These are phyloP conservation scores for Noctuana brunneofusca DNA, from an alignment of 2,888 invertebrate genomes.

Conservation along the genomic window DNA sequence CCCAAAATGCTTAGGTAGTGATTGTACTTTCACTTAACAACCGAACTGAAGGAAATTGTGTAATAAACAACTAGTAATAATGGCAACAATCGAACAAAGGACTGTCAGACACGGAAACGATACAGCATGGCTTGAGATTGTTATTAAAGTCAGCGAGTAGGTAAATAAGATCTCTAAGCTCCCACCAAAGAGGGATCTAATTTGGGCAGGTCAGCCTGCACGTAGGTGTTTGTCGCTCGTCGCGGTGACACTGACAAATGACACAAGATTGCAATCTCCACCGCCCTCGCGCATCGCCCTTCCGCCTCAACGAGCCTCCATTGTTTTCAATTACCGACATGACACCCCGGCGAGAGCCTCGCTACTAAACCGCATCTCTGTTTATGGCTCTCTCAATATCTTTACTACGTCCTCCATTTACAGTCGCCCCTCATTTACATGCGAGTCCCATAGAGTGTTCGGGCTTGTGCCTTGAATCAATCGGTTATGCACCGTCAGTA, in stretches of 20 bases:
- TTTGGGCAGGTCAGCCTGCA: conserved; percentile 69
- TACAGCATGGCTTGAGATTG: not conserved
- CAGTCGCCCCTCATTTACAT: conserved; percentile 65
- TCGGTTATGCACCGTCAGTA: conserved; percentile 60
- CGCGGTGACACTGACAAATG: conserved; percentile 89
- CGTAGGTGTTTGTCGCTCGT: conserved; percentile 65
- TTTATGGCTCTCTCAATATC: conserved; percentile 72
- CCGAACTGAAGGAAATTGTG: no score
- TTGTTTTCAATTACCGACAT: conserved; percentile 82
- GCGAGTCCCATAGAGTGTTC: conserved; percentile 48
- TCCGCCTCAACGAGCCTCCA: conserved; percentile 73
- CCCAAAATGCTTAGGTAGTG: no score
- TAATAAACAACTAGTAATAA: no score
- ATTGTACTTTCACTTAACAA: no score
- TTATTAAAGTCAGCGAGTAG: not conserved
- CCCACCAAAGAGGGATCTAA: conserved; percentile 52
- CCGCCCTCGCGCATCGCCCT: conserved; percentile 77
- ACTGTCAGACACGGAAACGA: not conserved
- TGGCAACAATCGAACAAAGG: not conserved
- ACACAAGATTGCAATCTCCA: conserved; percentile 88
- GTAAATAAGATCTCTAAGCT: conserved; percentile 2
- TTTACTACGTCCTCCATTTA: conserved; percentile 71
- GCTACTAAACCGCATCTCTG: conserved; percentile 72
- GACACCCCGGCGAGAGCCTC: conserved; percentile 71
- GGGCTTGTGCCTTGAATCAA: conserved; percentile 63